Evolutionary conservation across 92 coral and sea anemone genomes (phyloP).

Genomic region (Anthopleura xanthogrammica): DNA sequence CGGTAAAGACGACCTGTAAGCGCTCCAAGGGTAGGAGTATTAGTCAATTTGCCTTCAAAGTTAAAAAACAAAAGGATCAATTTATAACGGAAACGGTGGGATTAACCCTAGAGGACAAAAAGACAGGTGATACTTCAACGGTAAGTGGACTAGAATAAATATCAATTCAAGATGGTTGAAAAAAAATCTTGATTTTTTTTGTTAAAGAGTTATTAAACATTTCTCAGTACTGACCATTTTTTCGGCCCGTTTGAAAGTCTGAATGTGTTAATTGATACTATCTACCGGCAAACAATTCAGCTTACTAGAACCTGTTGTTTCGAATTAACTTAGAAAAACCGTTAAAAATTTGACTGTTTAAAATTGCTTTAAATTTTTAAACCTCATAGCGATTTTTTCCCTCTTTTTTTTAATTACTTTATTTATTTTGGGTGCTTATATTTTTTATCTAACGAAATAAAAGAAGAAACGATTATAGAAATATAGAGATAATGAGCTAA

Average conservation of each 20-base stretch:
- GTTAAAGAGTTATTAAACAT: background rate
- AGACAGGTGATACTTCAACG: slow-evolving; percentile 1
- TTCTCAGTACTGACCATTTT: background rate
- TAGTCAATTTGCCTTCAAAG: background rate
- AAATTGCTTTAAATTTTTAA: background rate
- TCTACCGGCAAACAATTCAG: too few relatives aligned
- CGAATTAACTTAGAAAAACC: background rate
- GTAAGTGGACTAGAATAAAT: background rate
- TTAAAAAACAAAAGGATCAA: background rate
- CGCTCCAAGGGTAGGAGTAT: background rate
- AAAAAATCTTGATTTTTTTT: background rate
- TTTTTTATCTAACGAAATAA: too few relatives aligned
- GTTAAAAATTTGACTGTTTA: background rate
- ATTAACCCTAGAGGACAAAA: background rate
- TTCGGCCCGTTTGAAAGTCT: background rate
- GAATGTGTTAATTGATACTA: background rate
- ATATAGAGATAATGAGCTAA: too few relatives aligned
- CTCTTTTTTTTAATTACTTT: too few relatives aligned
- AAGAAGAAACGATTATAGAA: too few relatives aligned
- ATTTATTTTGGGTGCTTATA: background rate
- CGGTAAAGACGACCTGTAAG: background rate
- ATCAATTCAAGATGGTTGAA: background rate
- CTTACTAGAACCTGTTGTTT: background rate
- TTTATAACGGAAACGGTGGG: background rate
- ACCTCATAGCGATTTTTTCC: too few relatives aligned